Evolutionary conservation across 1,140 invertebrate genomes (phyloP), one percentile per base, ranked within the genome.

Genomic region (Zaprionus ornatus): DNA sequence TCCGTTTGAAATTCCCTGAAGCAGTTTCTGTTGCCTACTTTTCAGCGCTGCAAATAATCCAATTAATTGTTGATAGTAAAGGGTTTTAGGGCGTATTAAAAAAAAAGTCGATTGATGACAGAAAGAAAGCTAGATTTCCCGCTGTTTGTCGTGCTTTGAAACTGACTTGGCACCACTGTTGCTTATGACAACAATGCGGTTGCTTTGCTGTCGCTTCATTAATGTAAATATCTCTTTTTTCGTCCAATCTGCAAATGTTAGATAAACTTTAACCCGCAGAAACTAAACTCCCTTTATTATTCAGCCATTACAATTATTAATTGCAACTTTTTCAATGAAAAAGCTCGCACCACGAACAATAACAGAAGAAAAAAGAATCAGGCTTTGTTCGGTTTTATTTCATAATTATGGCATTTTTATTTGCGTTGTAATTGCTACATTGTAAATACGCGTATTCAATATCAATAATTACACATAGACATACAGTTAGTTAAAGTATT

Each of bases 401-500:
- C 78, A 90, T 88, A 88, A 88, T 88, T 88, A 88, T 88, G 84
- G 84, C 85, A 78, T 90, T 87, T 83, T 81, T 88, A 77, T 90
- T 88, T 78, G 85, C 84, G 77, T 74, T 84, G 76, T 81, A 90
- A 90, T 90, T 88, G 80, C 85, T 88, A 88, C 85, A 88, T 88
- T 90, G 85, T 88, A 84, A 81, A 88, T 88, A 87, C 77, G 60
- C 54, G 65, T 78, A 84, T 87, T 88, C 85, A 88, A 88, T 88
- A 88, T 88, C 85, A 88, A 90, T 88, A 88, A 88, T 88, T 88
- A 88, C 85, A 87, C 84, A 88, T 84, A 88, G 78, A 90, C 85
- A 87, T 81, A 80, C 77, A 83, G 54, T 77, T 74, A 80, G 62
- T 71, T 71, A 64, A 68, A 64, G 59, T 75, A 62, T 55, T 79